Base-by-base conservation (phyloP, 2,797 vertebrate genomes). In the Labeo calbasu region DNA sequence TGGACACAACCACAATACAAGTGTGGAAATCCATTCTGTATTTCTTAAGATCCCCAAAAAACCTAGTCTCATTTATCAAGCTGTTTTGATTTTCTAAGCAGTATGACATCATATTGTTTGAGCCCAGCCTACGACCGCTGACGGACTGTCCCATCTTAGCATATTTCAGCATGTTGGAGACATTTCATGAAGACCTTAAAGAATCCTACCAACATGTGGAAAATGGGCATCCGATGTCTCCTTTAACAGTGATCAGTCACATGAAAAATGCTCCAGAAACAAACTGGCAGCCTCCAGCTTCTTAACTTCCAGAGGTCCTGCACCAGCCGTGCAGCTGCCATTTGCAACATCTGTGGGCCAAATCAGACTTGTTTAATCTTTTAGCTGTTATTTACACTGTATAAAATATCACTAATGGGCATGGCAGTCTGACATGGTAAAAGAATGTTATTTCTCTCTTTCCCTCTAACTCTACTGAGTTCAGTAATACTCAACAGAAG, bases 401-500 rank as follows among this genome's bases (percentile, higher is more conserved):
- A 36, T 28, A 82, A 17, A 50, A 28, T 25, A 8, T 73, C 13
- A 79, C 23, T 72, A 48, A 61, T 51, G 79, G 21, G 48, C 48
- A 59, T 48, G 43, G 48, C 21, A 66, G 25, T 53, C 50, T 48
- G 21, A n/a, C n/a, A 72, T 7, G 12, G 21, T 19, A 6, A 28
- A 53, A 4, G 0, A 63, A 46, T 12, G 40, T 51, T 46, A n/a
- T 57, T 79, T 83, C 40, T 43, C 63, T 73, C 50, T 32, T 1
- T 15, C 61, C 61, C 28, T 70, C 14, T 46, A 32, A 32, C 28
- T 3, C 28, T 32, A 32, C 28, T 17, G n/a, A 50, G 76, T 40
- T 66, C 79, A 61, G 53, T 69, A 21, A 77, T 84, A 84, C 50
- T 15, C 28, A 61, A 86, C 12, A 57, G 77, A 77, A 79, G 28